Conservation (phyloP, 2,113 vertebrate species). For the Barbus barbus region DNA sequence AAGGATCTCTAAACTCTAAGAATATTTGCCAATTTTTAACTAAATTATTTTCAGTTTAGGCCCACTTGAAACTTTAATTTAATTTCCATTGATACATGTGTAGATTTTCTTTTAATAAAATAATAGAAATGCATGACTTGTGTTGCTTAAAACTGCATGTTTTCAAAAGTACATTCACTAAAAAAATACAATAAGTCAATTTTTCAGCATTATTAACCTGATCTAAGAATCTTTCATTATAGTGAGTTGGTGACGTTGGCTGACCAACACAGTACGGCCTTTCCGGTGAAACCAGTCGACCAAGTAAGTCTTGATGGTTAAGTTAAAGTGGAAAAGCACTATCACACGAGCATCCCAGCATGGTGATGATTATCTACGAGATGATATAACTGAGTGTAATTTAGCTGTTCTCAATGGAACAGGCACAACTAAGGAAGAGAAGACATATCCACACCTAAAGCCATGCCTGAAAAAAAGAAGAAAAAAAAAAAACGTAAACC, state of each 20-base stretch:
- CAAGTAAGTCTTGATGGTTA: not conserved
- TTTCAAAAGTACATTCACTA: too few relatives aligned
- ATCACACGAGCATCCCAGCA: not conserved
- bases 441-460: slow-evolving; percentile 24
- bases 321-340: not conserved
- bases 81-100: not conserved
- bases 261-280: not conserved
- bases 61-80: not conserved
- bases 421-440: not conserved
- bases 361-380: not conserved
- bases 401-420: not conserved
- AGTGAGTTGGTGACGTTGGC: not conserved
- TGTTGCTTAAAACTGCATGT: too few relatives aligned
- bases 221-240: not conserved
- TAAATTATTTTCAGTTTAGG: not conserved
- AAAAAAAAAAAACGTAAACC: not conserved
- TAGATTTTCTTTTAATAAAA: not conserved
- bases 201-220: not conserved
- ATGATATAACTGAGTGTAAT: not conserved
- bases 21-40: not conserved
- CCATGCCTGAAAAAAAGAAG: slow-evolving; percentile 15
- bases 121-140: too few relatives aligned
- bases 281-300: not conserved
- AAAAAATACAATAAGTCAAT: not conserved
- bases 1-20: not conserved